Evolutionary conservation across 1,140 invertebrate species (phyloP).

Genomic region (Trichoplusia ni): DNA sequence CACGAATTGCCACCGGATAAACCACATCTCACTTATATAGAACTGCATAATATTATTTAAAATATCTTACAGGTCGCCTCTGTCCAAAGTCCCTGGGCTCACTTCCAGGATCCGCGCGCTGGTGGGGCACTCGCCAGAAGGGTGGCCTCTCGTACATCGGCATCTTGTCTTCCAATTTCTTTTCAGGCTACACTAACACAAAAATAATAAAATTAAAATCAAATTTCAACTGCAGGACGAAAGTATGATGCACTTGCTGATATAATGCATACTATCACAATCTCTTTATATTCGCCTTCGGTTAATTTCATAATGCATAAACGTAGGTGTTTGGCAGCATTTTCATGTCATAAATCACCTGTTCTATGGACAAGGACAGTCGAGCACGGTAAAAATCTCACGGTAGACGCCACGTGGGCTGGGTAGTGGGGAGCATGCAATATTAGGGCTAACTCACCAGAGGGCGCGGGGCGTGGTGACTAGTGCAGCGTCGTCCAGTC

Average conservation of each 20-base stretch:
- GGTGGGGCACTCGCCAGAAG: constrained; percentile 83
- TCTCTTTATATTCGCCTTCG: constrained; percentile 18
- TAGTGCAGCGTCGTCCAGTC: constrained; percentile 45
- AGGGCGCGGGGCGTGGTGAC: constrained; percentile 57
- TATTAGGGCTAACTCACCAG: constrained; percentile 62
- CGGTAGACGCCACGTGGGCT: constrained; percentile 32
- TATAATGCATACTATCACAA: constrained; percentile 24
- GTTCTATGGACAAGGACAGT: constrained; percentile 45
- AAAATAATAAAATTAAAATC: constrained; percentile 15
- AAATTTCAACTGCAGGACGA: not conserved
- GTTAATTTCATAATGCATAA: constrained; percentile 32
- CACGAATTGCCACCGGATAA: no score
- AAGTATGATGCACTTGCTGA: constrained; percentile 12
- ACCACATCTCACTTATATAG: no score
- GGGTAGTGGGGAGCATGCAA: constrained; percentile 22
- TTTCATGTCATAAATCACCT: constrained; percentile 55
- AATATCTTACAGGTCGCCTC: constrained; percentile 39
- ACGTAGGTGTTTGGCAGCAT: constrained; percentile 60
- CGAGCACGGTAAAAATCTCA: constrained; percentile 20
- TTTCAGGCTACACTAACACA: constrained; percentile 22
- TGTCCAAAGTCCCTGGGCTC: constrained; percentile 55
- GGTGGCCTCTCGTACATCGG: constrained; percentile 85
- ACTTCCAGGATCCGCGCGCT: constrained; percentile 73
- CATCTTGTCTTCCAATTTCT: constrained; percentile 81
- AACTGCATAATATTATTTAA: not conserved